Base-by-base conservation (phyloP, 2,113 vertebrate genomes). In the Hucho hucho region DNA sequence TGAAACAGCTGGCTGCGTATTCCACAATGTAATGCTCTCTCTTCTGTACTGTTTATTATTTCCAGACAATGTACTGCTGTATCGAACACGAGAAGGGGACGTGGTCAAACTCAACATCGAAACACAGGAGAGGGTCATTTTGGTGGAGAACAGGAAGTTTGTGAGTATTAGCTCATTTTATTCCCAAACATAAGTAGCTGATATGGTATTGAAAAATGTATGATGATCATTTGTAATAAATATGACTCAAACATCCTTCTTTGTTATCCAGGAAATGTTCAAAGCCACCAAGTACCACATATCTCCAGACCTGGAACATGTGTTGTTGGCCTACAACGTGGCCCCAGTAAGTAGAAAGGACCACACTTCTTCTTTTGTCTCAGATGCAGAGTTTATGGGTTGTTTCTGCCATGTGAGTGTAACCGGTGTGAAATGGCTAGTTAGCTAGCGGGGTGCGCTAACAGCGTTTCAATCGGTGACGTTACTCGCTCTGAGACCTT, bases 71-170 rank as follows among this genome's bases (percentile, higher is more conserved):
- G 95, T 97, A 86, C 93, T 99, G 88, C 91, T 99, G 89, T 99
- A 95, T 84, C 94, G 92, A 76, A 94, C 92, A 12, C 93, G 82
- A 69, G 92, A 95, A 1, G 97, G 98, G 24, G 90, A 92, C 0
- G 95, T 99, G 81, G 87, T 96, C 70, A 92, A 89, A 80, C 84
- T 91, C 43, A 95, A 98, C 4, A 90, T 95, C 4, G 93, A 96
- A 84, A 95, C 93, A 12, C 92, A 92, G 81, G 83, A 80, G 75
- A 93, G 77, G 29, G 91, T 80, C 0, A 77, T 95, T 75, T 83
- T 99, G 63, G 97, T 98, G 91, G 91, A 95, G 77, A 95, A 93
- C 88, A 97, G 95, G 89, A 93, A 95, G 85, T 97, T 99, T 90
- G 97, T 98, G 91, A 98, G 98, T 97, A 49, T 75, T 16, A 12